Evolutionary conservation across 2,113 vertebrate species (phyloP), one percentile per base, ranked within the genome.

Genomic region (Eonycteris spelaea): DNA sequence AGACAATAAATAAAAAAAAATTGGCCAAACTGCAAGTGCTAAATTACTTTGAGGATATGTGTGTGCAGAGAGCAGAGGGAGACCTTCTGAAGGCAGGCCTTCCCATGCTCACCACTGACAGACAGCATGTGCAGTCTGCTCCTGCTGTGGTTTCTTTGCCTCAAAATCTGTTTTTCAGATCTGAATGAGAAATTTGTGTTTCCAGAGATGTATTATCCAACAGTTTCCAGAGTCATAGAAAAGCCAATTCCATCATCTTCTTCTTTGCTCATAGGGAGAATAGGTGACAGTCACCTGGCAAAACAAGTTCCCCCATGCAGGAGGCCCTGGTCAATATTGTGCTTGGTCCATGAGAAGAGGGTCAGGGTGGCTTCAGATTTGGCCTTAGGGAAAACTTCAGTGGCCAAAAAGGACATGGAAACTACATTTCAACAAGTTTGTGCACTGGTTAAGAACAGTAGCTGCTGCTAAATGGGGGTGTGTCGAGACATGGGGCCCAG

Each of bases 121-220:
- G 2, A 4, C 7, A 7, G 22, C 22, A 3, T 3, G 28, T 7
- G 15, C 19, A 70, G 9, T 7, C 30, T 13, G 28, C 19, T 57
- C 45, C 67, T 67, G 21, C 48, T 12, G n/a, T 1, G 9, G 18
- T 30, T 8, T 53, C 59, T 79, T 55, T 3, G 7, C 35, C 48
- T 73, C 51, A 12, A 53, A 51, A 24, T 68, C 40, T 45, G 6
- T 30, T 73, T 45, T 65, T 89, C 22, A 74, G 28, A 67, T 48
- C 38, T 89, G 77, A 33, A 57, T 4, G 22, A 65, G 55, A 68
- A 33, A 45, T 59, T 65, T 70, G 12, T 86, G 68, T 71, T 77
- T 68, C 63, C 19, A 30, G 45, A n/a, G 70, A 43, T 19, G 7
- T 45, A 28, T 40, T 59, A 35, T 74, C 43, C 19, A 45, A 33